A percentile compares a stretch with the other conserved stretches of the same genome.
Conservation (phyloP, 1,140 invertebrate species). For the Melipona quadrifasciata region DNA sequence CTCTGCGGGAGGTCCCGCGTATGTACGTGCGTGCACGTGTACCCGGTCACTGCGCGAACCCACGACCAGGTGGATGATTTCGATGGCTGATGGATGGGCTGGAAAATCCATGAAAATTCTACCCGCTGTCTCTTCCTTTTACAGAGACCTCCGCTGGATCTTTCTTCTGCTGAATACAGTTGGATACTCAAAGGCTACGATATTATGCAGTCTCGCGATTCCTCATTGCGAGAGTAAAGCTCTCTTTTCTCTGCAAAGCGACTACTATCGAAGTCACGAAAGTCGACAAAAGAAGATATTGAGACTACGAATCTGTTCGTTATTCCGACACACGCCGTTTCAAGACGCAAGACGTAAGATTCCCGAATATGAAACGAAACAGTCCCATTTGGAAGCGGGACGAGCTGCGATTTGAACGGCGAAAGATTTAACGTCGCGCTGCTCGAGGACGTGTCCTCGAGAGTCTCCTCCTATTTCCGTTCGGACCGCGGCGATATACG, state of each 20-base stretch:
- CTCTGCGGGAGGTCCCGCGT: slow-evolving; percentile 64
- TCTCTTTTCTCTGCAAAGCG: not conserved
- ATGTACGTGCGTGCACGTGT: not conserved
- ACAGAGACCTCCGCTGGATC: not conserved
- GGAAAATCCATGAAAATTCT: not conserved
- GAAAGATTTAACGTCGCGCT: slow-evolving; percentile 52
- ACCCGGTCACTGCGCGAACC: slow-evolving; percentile 8
- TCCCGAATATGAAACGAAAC: not conserved
- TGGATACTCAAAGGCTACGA: not conserved
- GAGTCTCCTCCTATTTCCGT: slow-evolving; percentile 60
- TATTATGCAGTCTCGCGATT: not conserved
- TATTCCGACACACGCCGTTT: not conserved
- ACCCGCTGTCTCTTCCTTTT: not conserved
- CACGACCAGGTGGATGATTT: slow-evolving; percentile 47
- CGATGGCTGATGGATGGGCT: not conserved
- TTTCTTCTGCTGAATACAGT: not conserved
- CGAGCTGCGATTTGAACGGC: not conserved
- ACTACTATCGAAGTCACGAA: not conserved
- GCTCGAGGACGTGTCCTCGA: slow-evolving; percentile 47
- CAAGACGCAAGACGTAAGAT: too few species aligned
- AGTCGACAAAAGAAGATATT: too few species aligned
- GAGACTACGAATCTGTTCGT: not conserved
- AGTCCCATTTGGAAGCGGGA: not conserved
- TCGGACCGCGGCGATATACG: slow-evolving; percentile 34
- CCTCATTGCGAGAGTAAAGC: not conserved